Evolutionary conservation across 2,888 invertebrate genomes (phyloP), one percentile per base, ranked within the genome.

Genomic region (Strigamia crassipes): DNA sequence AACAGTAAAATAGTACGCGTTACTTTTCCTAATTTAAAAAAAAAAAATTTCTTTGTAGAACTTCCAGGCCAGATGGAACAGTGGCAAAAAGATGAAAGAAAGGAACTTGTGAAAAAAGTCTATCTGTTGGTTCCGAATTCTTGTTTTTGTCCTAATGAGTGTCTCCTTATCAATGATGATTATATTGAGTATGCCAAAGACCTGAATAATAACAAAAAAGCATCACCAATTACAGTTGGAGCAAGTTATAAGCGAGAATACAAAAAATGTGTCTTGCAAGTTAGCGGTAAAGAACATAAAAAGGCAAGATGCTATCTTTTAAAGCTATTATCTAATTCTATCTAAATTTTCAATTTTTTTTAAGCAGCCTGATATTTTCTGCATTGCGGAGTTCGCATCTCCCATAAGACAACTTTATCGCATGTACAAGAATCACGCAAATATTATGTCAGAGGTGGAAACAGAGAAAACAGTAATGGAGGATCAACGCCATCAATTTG

Each of bases 341-440:
- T 56, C 6, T 56, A 18, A 56, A 18, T n/a, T 18, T n/a, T 2
- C 0, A 18, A 18, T 56, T 21, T 18, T 9, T 13, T 1, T 4
- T 18, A 18, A 18, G 56, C 3, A n/a, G 5, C 56, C 5, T 18
- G n/a, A 31, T 6, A 73, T 27, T n/a, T 73, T 3, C 31, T 73
- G 73, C n/a, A 23, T 73, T 31, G 73, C 73, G 15, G 73, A 73
- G 31, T 73, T 15, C n/a, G 73, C 73, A 13, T 4, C 73, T 73
- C 73, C 73, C 5, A 73, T 73, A 27, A 12, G 4, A 12, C 73
- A 73, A 15, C 2, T 73, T 8, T 73, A 31, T 27, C 73, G 73
- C 10, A 73, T 73, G 73, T 73, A 73, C 15, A 8, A 51, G 10
- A 8, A 51, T 6, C 8, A 10, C 23, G 8, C n/a, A 61, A 61